Conservation (phyloP, 2,113 vertebrate species). For the Synodontis membranacea region DNA sequence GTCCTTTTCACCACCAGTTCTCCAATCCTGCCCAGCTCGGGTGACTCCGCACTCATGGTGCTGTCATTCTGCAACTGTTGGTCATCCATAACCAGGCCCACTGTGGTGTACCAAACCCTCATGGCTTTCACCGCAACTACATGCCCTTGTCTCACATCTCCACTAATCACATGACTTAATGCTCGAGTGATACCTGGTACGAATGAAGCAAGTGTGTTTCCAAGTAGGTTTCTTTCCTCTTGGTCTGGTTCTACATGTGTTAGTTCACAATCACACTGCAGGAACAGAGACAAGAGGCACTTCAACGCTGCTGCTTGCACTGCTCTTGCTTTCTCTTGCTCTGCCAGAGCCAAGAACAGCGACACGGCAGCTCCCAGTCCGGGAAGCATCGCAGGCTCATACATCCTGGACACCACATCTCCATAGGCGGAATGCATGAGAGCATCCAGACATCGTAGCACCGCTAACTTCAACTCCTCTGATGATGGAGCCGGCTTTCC, state of each 20-base stretch:
- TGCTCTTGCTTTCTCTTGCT: conserved; percentile 80
- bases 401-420: conserved; percentile 78
- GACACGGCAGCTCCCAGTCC: conserved; percentile 85
- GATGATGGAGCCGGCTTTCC: conserved; percentile 68
- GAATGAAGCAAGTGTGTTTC: conserved; percentile 85
- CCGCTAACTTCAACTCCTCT: conserved; percentile 83
- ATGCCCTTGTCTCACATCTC: conserved; percentile 87
- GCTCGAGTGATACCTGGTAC: conserved; percentile 85
- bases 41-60: conserved; percentile 35
- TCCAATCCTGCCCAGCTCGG: conserved; percentile 65
- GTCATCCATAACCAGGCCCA: conserved; percentile 84
- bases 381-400: conserved; percentile 79
- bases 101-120: conserved; percentile 75
- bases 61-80: conserved; percentile 70
- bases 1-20: conserved; percentile 81
- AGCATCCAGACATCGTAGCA: conserved; percentile 75
- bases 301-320: conserved; percentile 79
- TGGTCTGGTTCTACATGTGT: conserved; percentile 61
- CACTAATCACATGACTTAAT: conserved; percentile 79
- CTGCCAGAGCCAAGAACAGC: conserved; percentile 80
- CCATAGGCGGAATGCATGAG: conserved; percentile 82
- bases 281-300: conserved; percentile 79
- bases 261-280: conserved; percentile 81
- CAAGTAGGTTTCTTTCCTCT: conserved; percentile 65
- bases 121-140: conserved; percentile 75